Evolutionary conservation across 2,888 invertebrate genomes (phyloP).

Genomic region (Synergus japonicus): DNA sequence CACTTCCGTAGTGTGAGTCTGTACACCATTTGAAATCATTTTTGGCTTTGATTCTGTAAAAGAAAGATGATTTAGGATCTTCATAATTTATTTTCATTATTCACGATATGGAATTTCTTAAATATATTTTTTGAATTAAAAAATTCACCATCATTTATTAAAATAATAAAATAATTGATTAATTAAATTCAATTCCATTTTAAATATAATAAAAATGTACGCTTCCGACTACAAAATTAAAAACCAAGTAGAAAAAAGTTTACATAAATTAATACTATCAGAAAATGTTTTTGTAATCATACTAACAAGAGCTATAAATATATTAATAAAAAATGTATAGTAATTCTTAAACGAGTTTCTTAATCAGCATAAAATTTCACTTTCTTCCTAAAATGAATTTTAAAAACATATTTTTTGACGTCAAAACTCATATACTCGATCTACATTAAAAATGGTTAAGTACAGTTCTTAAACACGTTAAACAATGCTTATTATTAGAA

Average conservation of each 20-base stretch:
- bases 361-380: neutral
- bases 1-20: slow-evolving; percentile 44
- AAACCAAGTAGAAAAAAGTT: no score
- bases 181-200: no score
- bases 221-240: no score
- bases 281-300: no score
- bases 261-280: no score
- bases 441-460: neutral
- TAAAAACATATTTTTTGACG: neutral
- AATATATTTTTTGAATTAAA: no score
- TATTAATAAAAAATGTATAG: no score
- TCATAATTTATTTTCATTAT: neutral
- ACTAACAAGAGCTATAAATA: no score
- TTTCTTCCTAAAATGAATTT: neutral
- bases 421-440: neutral
- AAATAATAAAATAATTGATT: no score
- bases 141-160: no score
- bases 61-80: neutral
- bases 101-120: neutral
- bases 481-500: neutral
- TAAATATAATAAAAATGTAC: no score
- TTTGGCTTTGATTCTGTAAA: slow-evolving; percentile 49
- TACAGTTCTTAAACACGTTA: neutral
- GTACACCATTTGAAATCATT: slow-evolving; percentile 59
- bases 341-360: no score